A percentile compares a stretch with the other conserved stretches of the same genome.
These are phyloP conservation scores for Pachycephus smyrnensis DNA, from an alignment of 2,888 invertebrate genomes.

Conservation along the genomic window DNA sequence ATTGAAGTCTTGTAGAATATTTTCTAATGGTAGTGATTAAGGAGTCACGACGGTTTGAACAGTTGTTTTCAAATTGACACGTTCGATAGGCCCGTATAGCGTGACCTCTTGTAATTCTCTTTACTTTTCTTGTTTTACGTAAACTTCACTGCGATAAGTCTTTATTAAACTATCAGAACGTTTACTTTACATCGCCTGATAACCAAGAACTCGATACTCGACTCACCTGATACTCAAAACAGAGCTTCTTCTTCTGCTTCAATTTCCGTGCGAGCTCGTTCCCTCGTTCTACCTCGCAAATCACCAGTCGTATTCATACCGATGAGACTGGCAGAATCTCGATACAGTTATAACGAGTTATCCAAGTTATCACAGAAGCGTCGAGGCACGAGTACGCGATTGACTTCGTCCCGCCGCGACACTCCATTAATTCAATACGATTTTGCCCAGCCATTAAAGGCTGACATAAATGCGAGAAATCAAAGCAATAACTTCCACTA, in stretches of 20 bases:
- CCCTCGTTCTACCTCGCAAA: background rate
- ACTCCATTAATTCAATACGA: background rate
- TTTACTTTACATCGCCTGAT: background rate
- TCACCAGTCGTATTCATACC: background rate
- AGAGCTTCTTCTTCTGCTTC: background rate
- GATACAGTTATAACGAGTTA: background rate
- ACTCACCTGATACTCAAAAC: background rate
- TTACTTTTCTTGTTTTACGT: background rate
- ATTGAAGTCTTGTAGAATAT: background rate
- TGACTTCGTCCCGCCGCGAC: background rate
- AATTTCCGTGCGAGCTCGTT: background rate
- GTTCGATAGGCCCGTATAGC: background rate
- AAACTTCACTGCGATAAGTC: background rate
- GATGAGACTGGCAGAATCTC: background rate
- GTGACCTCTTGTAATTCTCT: background rate
- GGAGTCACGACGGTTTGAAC: background rate
- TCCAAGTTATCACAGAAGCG: background rate
- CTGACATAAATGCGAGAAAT: background rate
- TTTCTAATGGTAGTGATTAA: background rate
- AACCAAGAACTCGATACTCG: background rate
- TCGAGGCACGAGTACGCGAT: background rate
- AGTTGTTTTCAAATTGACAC: background rate
- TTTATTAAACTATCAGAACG: background rate
- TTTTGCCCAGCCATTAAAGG: background rate
- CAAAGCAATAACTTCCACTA: background rate